Base-by-base conservation (phyloP, 92 coral and sea anemone species). In the Actinostola sp. region DNA sequence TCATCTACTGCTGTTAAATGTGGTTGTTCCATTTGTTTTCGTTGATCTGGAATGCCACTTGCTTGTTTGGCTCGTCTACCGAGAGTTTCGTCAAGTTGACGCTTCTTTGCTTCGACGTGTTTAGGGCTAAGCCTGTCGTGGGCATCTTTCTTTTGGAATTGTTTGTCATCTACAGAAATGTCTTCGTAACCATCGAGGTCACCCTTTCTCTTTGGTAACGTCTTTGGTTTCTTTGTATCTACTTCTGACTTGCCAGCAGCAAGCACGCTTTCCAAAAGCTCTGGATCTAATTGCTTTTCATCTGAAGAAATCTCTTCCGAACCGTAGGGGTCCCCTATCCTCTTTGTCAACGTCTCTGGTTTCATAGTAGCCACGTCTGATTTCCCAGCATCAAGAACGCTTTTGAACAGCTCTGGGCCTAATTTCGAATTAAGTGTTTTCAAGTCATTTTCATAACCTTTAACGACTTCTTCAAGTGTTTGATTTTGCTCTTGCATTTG, bases 391-490 rank as follows among this genome's bases (percentile, higher is more conserved):
- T 39, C 62, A 21, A 71, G 24, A 15, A 71, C 38, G 36, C 48
- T 21, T 38, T 56, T 3, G 32, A 21, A 55, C 13, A 71, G 66
- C 17, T 39, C 34, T 39, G 66, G 66, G 5, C 77, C 77, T 20
- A 75, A 45, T 27, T 55, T 63, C 24, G 54, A 36, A 38, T 63
- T 82, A 26, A 75, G 30, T 32, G 44, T 64, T 21, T 49, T 48
- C 39, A 87, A 71, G n/a, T 84, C 88, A 31, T 53, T 72, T 58
- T 87, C 88, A 38, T 82, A 82, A 9, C 35, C 51, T 35, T 69
- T 57, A 30, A 87, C n/a, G 12, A 87, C 82, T 5, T 87, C 78
- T 48, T 87, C 73, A 0, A 87, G 82, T 31, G 92, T 71, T 44
- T 61, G 42, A 21, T 77, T 61, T 32, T 83, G 66, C 45, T 71